Conservation (phyloP, 2,797 vertebrate species). For the Capromys pilorides region DNA sequence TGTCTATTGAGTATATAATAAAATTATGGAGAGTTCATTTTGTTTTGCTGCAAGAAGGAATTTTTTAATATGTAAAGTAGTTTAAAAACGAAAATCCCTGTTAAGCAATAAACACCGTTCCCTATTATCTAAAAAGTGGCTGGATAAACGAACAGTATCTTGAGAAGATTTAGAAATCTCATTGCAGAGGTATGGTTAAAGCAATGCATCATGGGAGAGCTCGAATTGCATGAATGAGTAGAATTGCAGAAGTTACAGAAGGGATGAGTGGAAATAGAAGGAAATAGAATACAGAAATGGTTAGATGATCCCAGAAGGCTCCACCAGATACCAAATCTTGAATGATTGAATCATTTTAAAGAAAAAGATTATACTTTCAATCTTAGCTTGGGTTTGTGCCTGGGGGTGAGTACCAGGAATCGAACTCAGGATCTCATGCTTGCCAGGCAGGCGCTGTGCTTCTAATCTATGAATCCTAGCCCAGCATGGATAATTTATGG, state of each 20-base stretch:
- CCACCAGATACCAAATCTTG: background rate
- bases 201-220: background rate
- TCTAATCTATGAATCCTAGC: too few relatives aligned
- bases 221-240: background rate
- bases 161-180: background rate
- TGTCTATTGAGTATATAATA: background rate
- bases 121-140: background rate
- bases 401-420: too few relatives aligned
- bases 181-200: background rate
- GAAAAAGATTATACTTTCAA: background rate
- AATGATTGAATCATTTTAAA: background rate
- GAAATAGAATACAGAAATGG: background rate
- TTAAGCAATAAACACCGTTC: background rate
- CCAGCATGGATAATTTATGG: background rate
- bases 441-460: too few relatives aligned
- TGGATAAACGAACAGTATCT: background rate
- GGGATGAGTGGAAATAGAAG: background rate
- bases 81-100: background rate
- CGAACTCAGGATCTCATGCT: too few relatives aligned
- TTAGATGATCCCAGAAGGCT: background rate
- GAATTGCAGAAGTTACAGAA: background rate
- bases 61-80: background rate
- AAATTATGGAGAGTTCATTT: conserved; percentile 12
- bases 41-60: background rate
- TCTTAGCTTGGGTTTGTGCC: background rate